These are phyloP conservation scores for Xestia rhomboidea DNA, from an alignment of 2,888 invertebrate species.

Conservation along the genomic window DNA sequence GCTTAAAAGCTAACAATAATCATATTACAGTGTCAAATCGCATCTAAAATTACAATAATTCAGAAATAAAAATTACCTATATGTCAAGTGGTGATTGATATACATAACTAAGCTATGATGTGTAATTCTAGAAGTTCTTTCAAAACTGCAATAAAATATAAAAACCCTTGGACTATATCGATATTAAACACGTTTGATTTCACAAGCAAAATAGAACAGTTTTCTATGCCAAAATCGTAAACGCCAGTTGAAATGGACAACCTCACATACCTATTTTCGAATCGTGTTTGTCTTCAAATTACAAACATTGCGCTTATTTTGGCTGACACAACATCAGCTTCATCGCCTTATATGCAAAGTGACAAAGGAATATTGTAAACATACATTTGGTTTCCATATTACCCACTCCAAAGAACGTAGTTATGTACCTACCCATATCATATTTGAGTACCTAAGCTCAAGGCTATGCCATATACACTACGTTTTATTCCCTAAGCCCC, in stretches of 20 bases:
- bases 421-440: neutral
- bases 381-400: neutral
- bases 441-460: slow-evolving; percentile 19
- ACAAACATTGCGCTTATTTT: neutral
- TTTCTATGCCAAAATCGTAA: slow-evolving; percentile 41
- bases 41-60: no score
- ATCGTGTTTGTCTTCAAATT: slow-evolving; percentile 6
- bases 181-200: slow-evolving; percentile 27
- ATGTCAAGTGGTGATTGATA: no score
- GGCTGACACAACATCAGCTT: neutral
- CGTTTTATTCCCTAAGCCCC: slow-evolving; percentile 38
- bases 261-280: slow-evolving; percentile 17
- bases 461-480: slow-evolving; percentile 20
- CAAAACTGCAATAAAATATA: slow-evolving; percentile 18
- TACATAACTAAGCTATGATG: no score
- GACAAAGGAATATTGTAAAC: neutral
- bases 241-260: slow-evolving; percentile 39
- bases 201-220: slow-evolving; percentile 21
- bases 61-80: no score
- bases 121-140: neutral
- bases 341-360: neutral
- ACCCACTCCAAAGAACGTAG: slow-evolving; percentile 2
- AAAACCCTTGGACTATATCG: slow-evolving; percentile 22
- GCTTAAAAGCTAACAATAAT: no score
- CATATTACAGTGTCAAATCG: no score